Evolutionary conservation across 2,113 vertebrate species (phyloP), one percentile per base, ranked within the genome.

Genomic region (Phycodurus eques): DNA sequence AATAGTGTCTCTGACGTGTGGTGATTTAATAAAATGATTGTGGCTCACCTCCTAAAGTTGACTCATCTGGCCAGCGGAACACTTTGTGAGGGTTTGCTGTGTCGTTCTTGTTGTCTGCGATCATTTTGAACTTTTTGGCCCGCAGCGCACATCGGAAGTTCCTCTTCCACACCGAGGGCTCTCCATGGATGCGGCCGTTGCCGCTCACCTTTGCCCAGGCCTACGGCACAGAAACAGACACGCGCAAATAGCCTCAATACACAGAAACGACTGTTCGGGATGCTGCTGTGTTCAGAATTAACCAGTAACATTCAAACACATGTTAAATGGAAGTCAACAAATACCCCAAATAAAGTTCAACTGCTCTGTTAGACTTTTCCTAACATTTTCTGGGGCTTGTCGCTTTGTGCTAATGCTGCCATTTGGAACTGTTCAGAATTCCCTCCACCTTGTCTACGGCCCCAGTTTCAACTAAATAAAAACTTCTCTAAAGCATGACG

Each of bases 141-240:
- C 95, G 92, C n/a, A 97, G 88, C 54, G 95, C 94, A 0, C 94
- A 92, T 22, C 96, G 92, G 85, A 97, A 95, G 88, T 97, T 97
- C 78, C 96, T 93, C 84, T 97, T 97, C 95, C 96, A 97, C 20
- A 95, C 88, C 0, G 94, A 90, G 15, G 89, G 57, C 0, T 95
- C 93, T 0, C 92, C 90, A 0, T 51, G 54, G 42, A 90, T 88
- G 3, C 31, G 84, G 6, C 89, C 89, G 0, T 89, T 78, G 8
- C 83, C 87, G 1, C 93, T 95, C 62, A 82, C 92, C 70, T 92
- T 91, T 0, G 95, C 95, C 96, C 95, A 96, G 33, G 93, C 94
- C 94, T 95, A 51, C 8, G 31, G 54, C 17, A 56, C 6, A 60
- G 35, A 70, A 63, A 20, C 8, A 57, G 4, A 17, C 20, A 2